Conservation (phyloP, 2,888 invertebrate species). For the Sarcophaga subvicina region DNA sequence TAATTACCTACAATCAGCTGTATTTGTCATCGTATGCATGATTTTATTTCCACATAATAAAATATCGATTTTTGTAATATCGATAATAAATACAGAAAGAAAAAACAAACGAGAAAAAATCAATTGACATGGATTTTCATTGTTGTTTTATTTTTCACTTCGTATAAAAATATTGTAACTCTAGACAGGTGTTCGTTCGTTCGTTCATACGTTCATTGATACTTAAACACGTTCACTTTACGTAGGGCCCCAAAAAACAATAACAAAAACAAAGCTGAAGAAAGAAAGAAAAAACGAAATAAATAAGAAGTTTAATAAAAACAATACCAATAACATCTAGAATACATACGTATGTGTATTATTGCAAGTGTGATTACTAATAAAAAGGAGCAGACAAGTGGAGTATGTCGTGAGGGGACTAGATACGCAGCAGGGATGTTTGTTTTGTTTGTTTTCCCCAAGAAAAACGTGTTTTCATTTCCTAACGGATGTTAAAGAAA, state of each 20-base stretch:
- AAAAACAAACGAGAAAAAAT: constrained; percentile 29
- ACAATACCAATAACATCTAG: constrained; percentile 16
- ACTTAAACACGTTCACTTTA: constrained; percentile 58
- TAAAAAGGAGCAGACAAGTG: background rate
- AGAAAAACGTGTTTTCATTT: constrained; percentile 61
- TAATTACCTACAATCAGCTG: background rate
- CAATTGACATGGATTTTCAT: constrained; percentile 39
- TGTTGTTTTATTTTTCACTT: background rate
- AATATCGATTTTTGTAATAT: constrained; percentile 46
- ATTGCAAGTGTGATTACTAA: constrained; percentile 13
- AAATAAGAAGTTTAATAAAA: background rate
- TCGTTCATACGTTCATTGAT: constrained; percentile 44
- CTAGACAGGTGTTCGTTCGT: constrained; percentile 52
- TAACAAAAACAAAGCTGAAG: constrained; percentile 16
- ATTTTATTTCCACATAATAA: background rate
- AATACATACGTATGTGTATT: constrained; percentile 28
- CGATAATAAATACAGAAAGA: background rate
- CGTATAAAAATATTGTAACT: background rate
- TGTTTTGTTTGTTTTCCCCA: constrained; percentile 11
- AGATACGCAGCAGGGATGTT: background rate
- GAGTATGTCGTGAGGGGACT: background rate
- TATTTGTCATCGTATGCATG: background rate
- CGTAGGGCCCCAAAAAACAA: constrained; percentile 16
- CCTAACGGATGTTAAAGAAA: constrained; percentile 59
- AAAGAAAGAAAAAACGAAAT: constrained; percentile 4